phyloP scores from a whole-genome alignment of 1,140 invertebrate genomes.

The Leptoteleia sp. region DNA sequence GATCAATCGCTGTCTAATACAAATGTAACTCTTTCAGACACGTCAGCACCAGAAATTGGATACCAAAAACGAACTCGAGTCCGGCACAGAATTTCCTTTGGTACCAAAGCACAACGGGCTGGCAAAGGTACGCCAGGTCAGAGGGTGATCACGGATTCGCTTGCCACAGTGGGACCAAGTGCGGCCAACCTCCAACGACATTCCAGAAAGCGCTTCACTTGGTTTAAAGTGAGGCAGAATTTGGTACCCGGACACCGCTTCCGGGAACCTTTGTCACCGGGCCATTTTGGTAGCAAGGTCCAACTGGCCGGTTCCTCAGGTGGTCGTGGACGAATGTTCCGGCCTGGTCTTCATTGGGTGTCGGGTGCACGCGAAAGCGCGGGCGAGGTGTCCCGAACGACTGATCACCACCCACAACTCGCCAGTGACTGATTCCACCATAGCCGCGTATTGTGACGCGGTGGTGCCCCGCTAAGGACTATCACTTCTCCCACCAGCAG shows the following conservation, averaged over 20 bases:
- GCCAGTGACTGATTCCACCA: slow-evolving; percentile 80
- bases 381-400: slow-evolving; percentile 66
- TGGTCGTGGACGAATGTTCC: slow-evolving; percentile 4
- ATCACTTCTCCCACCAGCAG: slow-evolving; percentile 78
- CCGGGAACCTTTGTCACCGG: slow-evolving; percentile 45
- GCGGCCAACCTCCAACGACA: slow-evolving; percentile 12
- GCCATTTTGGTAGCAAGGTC: background rate
- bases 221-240: background rate
- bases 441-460: slow-evolving; percentile 77
- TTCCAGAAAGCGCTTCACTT: slow-evolving; percentile 6
- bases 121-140: slow-evolving; percentile 7
- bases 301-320: background rate
- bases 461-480: slow-evolving; percentile 77
- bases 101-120: background rate
- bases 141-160: background rate
- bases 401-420: slow-evolving; percentile 80
- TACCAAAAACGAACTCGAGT: background rate
- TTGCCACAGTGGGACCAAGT: slow-evolving; percentile 3
- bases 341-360: slow-evolving; percentile 4
- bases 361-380: slow-evolving; percentile 38
- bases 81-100: background rate
- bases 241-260: background rate
- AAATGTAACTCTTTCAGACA: background rate
- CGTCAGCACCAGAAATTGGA: background rate
- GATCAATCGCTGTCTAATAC: too few species aligned